These are phyloP conservation scores for Microctonus brassicae DNA, from an alignment of 2,888 invertebrate genomes.

Conservation along the genomic window DNA sequence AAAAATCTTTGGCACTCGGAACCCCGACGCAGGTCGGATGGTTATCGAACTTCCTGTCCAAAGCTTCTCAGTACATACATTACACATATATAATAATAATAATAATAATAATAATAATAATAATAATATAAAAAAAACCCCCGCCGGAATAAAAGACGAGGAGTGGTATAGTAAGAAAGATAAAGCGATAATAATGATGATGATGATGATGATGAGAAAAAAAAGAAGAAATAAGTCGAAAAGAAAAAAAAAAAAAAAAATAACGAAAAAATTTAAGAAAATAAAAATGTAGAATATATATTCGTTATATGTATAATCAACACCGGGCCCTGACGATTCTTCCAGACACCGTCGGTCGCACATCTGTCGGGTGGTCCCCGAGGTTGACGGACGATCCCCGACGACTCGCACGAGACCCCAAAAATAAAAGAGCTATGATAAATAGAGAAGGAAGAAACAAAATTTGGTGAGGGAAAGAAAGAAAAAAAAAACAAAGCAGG, in stretches of 20 bases:
- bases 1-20: constrained; percentile 16
- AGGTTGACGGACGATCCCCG: constrained; percentile 43
- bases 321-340: constrained; percentile 36
- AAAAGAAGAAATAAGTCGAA: too few relatives aligned
- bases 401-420: constrained; percentile 30
- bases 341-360: constrained; percentile 32
- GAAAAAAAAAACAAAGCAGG: constrained; percentile 12
- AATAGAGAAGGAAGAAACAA: constrained; percentile 22
- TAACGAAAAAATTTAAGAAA: constrained; percentile 40
- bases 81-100: too few relatives aligned
- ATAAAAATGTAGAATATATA: constrained; percentile 34
- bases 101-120: too few relatives aligned
- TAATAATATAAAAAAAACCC: too few relatives aligned
- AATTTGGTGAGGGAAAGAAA: constrained; percentile 6
- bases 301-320: constrained; percentile 49
- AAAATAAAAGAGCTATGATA: constrained; percentile 30
- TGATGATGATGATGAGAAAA: constrained; percentile 35
- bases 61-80: background rate
- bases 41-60: constrained; percentile 47
- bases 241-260: constrained; percentile 43
- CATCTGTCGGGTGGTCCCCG: constrained; percentile 44
- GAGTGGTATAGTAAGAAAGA: constrained; percentile 9
- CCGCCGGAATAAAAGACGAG: background rate
- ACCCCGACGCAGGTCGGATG: constrained; percentile 41
- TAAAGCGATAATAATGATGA: constrained; percentile 10